Percentiles rank a stretch among this genome's conserved stretches.
Conservation (phyloP, 1,140 invertebrate genomes). For the Goniozus legneri region DNA sequence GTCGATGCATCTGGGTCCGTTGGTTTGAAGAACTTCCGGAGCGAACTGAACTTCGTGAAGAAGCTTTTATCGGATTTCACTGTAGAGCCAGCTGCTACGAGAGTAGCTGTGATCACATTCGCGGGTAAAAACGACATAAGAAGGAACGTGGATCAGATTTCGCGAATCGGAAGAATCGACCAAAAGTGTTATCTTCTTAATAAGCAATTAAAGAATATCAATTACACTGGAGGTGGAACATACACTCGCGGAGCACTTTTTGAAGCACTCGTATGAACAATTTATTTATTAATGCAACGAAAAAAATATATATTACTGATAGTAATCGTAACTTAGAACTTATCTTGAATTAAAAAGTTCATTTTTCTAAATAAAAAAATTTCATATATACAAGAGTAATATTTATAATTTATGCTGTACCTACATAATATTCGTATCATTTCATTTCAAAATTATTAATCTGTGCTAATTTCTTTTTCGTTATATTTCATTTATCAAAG, state of each 20-base stretch:
- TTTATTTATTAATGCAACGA: too few species aligned
- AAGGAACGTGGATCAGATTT: constrained; percentile 64
- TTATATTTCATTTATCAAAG: too few species aligned
- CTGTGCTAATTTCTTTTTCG: too few species aligned
- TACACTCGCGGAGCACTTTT: constrained; percentile 67
- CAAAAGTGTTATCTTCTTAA: constrained; percentile 64
- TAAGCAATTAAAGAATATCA: constrained; percentile 60
- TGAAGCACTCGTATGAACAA: constrained; percentile 63
- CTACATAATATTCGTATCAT: too few species aligned
- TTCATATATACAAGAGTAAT: too few species aligned
- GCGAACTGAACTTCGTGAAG: constrained; percentile 68
- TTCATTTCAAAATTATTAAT: too few species aligned
- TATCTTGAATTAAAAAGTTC: too few species aligned
- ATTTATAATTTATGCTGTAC: too few species aligned
- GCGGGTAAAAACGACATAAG: constrained; percentile 53
- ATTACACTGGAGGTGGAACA: constrained; percentile 66
- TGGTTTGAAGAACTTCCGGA: constrained; percentile 64
- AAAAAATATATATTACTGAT: too few species aligned
- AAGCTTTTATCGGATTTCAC: constrained; percentile 70
- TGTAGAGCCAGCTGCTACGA: constrained; percentile 61
- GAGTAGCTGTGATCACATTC: constrained; percentile 67
- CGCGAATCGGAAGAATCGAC: constrained; percentile 49
- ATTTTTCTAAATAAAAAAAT: too few species aligned
- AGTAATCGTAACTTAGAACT: too few species aligned
- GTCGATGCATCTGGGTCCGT: constrained; percentile 69